Base-by-base conservation (phyloP, 2,113 vertebrate species). In the Vireo altiloquus region DNA sequence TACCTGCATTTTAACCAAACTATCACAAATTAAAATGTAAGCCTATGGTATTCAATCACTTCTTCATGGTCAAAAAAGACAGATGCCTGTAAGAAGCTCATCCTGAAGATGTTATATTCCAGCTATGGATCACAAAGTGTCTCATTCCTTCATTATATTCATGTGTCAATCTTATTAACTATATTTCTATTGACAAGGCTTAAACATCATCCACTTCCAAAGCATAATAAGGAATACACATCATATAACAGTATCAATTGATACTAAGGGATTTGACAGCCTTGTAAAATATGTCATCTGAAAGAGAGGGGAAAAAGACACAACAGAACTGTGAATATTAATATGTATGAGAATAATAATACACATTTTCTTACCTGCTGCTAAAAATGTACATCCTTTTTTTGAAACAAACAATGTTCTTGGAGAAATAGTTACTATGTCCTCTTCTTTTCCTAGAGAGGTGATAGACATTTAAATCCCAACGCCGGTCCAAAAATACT, bases 351-450 rank as follows among this genome's bases (percentile, higher is more conserved):
- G 56, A 82, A 80, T 8, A 87, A 20, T 65, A 90, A 74, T 22
- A 57, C 21, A 49, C 21, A n/a, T 7, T 65, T 33, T 40, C 78
- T 91, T 93, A 99, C 99, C 99, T 98, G 99, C 99, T 95, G 99
- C 97, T 22, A 99, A 97, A 97, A 99, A 99, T 3, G 97, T 98
- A 96, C 95, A 98, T 47, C 98, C 99, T 28, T 98, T 72, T 30
- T 87, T 97, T 47, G 99, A 97, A 80, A 99, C 86, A 96, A 99
- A 99, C 97, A 98, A 87, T 19, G 97, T 94, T 56, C 99, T 98
- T 18, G 99, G 99, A 83, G 98, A 98, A 87, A 99, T 97, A 4
- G 95, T 98, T 83, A 99, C 85, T 71, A 96, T 46, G 60, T 98
- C 98, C 9, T 97, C 96, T 72, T 98, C 98, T 78, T 98, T 97